Percentiles rank a stretch among this genome's conserved stretches.
These are phyloP conservation scores for Trematomus loennbergii DNA, from an alignment of 2,113 vertebrate species.

Conservation along the genomic window DNA sequence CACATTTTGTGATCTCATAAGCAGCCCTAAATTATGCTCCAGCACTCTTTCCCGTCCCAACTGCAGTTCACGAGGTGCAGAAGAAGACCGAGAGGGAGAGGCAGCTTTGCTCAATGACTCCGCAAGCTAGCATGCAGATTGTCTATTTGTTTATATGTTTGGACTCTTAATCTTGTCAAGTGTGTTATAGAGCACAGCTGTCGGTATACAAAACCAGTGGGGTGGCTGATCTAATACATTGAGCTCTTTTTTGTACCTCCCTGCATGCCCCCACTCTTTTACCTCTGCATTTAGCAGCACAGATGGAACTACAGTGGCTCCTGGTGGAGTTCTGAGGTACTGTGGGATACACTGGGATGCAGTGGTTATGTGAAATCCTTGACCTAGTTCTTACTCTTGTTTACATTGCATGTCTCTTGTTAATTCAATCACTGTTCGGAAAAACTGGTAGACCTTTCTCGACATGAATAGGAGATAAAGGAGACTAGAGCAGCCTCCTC, in stretches of 20 bases:
- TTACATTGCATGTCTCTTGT: conserved; percentile 14
- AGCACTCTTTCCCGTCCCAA: conserved; percentile 51
- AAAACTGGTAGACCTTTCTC: conserved; percentile 33
- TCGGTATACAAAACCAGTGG: conserved; percentile 76
- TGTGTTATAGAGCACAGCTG: conserved; percentile 79
- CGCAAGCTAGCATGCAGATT: conserved; percentile 69
- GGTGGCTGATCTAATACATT: conserved; percentile 77
- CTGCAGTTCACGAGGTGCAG: conserved; percentile 62
- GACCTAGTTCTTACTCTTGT: conserved; percentile 58
- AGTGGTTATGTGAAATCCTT: conserved; percentile 46
- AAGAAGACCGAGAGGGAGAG: conserved; percentile 39
- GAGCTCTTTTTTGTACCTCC: conserved; percentile 67
- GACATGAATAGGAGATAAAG: conserved; percentile 20
- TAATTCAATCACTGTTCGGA: conserved; percentile 48
- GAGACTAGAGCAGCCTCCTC: conserved; percentile 1
- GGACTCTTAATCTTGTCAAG: conserved; percentile 81
- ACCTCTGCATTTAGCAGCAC: background rate
- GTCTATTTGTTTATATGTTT: conserved; percentile 79
- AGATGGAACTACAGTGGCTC: conserved; percentile 73
- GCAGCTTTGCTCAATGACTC: conserved; percentile 24
- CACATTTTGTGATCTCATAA: conserved; percentile 74
- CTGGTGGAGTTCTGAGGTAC: conserved; percentile 66
- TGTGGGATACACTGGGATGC: conserved; percentile 23
- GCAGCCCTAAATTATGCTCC: conserved; percentile 68
- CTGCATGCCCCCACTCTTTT: conserved; percentile 29